Base-by-base conservation (phyloP, 2,113 vertebrate genomes). In the Strix uralensis region DNA sequence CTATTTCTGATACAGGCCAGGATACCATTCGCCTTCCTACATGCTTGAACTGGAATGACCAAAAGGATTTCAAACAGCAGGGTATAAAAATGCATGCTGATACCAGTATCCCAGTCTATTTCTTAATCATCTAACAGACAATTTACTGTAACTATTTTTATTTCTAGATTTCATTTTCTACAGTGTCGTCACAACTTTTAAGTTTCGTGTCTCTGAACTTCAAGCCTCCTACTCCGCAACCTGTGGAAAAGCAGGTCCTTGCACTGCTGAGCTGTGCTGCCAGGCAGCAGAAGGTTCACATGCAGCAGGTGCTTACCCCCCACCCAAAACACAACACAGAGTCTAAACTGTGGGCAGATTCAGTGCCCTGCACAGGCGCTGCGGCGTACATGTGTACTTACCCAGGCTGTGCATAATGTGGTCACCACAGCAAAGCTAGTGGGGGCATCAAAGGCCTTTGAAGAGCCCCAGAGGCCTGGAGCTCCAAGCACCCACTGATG, bases 351-450 rank as follows among this genome's bases (percentile, higher is more conserved):
- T 5, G 12, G n/a, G 30, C 36, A 71, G 34, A 29, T 17, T 54
- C 17, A 42, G 19, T 12, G 8, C n/a, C 30, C 42, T 10, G 11
- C 13, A 38, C 52, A 59, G 54, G 15, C 30, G 32, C 25, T 55
- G 27, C 2, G 1, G 51, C 23, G 5, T 4, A 36, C 1, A 1
- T 5, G 30, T 7, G 6, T 30, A 3, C 46, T 21, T 36, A 32
- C 23, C 36, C 10, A 36, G 61, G 42, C 22, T 40, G 12, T 13
- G 12, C 7, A 11, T 9, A 21, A 46, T 1, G 15, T 22, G 21
- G 11, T 13, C 71, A 74, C 26, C 46, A 27, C 46, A 79, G 61
- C 67, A 90, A 70, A 81, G 34, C 13, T 12, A 38, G 47, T 1
- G 7, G 3, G 4, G 6, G 4, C 25, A 77, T 26, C 19, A 52